Percentiles rank a stretch among this genome's conserved stretches.
Conservation (phyloP, 2,888 invertebrate species). For the Trissonchulus latispiculum region DNA sequence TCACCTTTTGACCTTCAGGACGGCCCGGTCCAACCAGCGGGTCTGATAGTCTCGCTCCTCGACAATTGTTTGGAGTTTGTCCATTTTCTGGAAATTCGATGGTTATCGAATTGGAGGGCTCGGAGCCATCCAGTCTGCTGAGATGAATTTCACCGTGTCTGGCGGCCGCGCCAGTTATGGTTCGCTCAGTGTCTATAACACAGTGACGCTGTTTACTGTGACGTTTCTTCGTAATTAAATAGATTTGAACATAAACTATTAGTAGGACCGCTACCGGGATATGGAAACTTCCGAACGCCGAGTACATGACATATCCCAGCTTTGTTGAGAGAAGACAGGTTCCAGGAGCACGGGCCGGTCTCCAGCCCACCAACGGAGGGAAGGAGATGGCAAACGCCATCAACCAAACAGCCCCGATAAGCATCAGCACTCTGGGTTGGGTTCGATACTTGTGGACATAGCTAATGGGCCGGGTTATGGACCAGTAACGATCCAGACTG, state of each 20-base stretch:
- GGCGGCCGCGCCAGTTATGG: too few relatives aligned
- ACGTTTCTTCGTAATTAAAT: slow-evolving; percentile 41
- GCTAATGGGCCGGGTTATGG: neutral
- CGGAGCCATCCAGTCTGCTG: too few relatives aligned
- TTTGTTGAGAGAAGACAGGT: slow-evolving; percentile 61
- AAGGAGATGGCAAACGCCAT: neutral
- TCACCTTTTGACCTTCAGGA: too few relatives aligned
- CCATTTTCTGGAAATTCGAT: too few relatives aligned
- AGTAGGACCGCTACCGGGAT: slow-evolving; percentile 98
- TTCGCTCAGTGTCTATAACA: too few relatives aligned
- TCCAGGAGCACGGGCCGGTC: slow-evolving; percentile 20
- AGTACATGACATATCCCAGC: slow-evolving; percentile 91
- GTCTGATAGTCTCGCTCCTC: too few relatives aligned
- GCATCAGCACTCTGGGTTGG: neutral
- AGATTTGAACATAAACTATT: slow-evolving; percentile 93
- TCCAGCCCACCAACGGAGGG: slow-evolving; percentile 18
- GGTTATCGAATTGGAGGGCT: too few relatives aligned
- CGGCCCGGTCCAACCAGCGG: too few relatives aligned
- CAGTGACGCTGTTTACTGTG: slow-evolving; percentile 29
- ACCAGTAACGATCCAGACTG: slow-evolving; percentile 8
- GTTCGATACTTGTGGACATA: neutral
- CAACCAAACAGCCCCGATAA: neutral
- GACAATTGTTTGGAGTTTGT: too few relatives aligned
- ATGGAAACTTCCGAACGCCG: slow-evolving; percentile 92
- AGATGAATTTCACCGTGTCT: too few relatives aligned